phyloP scores from a whole-genome alignment of 2,797 vertebrate species.

The Acanthurus tractus region DNA sequence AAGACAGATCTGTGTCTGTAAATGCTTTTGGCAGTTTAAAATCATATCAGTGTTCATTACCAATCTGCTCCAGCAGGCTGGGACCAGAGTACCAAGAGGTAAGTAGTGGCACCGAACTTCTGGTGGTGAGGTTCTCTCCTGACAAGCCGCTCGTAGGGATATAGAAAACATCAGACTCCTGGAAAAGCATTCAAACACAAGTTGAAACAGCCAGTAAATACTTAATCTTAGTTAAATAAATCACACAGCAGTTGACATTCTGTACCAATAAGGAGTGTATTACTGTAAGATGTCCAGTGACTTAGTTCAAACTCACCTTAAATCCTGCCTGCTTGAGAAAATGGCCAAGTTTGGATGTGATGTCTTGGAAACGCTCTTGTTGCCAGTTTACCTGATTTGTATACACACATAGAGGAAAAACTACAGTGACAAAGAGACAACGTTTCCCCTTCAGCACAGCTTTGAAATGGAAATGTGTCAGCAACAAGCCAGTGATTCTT shows the following conservation, averaged over 20 bases:
- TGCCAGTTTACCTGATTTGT: conserved; percentile 95
- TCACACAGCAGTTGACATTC: neutral
- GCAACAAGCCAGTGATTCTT: conserved; percentile 32
- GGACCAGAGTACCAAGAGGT: conserved; percentile 93
- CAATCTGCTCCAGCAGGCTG: conserved; percentile 95
- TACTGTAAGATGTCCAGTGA: neutral
- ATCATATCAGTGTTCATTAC: conserved; percentile 74
- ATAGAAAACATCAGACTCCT: conserved; percentile 97
- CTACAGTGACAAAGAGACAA: conserved; percentile 18
- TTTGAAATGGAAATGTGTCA: conserved; percentile 51
- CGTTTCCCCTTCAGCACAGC: conserved; percentile 43
- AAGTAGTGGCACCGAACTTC: conserved; percentile 87
- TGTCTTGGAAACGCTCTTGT: conserved; percentile 94
- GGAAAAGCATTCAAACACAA: conserved; percentile 13
- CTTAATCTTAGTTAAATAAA: neutral
- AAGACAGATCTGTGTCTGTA: neutral
- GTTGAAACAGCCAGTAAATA: neutral
- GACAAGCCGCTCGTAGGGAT: conserved; percentile 96
- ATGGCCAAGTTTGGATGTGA: conserved; percentile 93
- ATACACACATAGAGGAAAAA: conserved; percentile 33
- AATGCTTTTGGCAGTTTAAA: conserved; percentile 9
- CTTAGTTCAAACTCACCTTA: conserved; percentile 87
- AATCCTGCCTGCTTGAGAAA: conserved; percentile 99
- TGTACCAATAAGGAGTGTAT: neutral
- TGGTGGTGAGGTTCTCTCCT: conserved; percentile 93